Percentiles rank a stretch among this genome's conserved stretches.
Conservation (phyloP, 1,140 invertebrate species). For the Muscidifurax raptorellus region DNA sequence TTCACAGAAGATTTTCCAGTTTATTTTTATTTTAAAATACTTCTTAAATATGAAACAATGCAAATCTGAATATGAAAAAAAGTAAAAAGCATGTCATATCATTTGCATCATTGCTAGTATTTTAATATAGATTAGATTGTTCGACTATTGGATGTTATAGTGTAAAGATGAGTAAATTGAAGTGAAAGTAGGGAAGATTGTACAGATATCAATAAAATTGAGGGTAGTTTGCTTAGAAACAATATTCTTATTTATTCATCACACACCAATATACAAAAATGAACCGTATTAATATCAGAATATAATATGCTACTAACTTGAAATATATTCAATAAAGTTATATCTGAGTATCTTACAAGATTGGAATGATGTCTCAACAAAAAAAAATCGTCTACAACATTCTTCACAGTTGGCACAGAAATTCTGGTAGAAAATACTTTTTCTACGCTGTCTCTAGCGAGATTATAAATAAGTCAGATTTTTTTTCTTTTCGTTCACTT, state of each 20-base stretch:
- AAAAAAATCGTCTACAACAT: slow-evolving; percentile 73
- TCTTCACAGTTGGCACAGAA: slow-evolving; percentile 75
- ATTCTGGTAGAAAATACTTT: slow-evolving; percentile 73
- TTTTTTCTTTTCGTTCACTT: slow-evolving; percentile 35
- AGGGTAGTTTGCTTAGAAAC: slow-evolving; percentile 72
- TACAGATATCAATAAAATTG: slow-evolving; percentile 37
- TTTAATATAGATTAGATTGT: too few relatives aligned
- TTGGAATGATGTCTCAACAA: slow-evolving; percentile 73
- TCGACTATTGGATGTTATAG: too few relatives aligned
- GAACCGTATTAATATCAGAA: slow-evolving; percentile 76
- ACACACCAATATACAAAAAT: slow-evolving; percentile 77
- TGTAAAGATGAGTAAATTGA: too few relatives aligned
- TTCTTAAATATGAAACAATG: too few relatives aligned
- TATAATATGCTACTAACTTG: slow-evolving; percentile 76
- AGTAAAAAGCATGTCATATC: too few relatives aligned
- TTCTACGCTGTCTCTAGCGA: slow-evolving; percentile 69
- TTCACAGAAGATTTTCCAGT: too few relatives aligned
- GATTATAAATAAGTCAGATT: slow-evolving; percentile 70
- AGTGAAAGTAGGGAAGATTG: neutral
- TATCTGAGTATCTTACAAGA: slow-evolving; percentile 76
- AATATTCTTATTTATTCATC: slow-evolving; percentile 77
- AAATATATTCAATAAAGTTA: slow-evolving; percentile 76
- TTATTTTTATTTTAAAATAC: neutral
- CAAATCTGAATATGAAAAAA: too few relatives aligned
- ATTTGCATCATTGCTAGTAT: too few relatives aligned